Percentiles rank a stretch among this genome's conserved stretches.
Evolutionary conservation across 2,797 vertebrate species (phyloP).

Genomic region (Micrastur ruficollis): DNA sequence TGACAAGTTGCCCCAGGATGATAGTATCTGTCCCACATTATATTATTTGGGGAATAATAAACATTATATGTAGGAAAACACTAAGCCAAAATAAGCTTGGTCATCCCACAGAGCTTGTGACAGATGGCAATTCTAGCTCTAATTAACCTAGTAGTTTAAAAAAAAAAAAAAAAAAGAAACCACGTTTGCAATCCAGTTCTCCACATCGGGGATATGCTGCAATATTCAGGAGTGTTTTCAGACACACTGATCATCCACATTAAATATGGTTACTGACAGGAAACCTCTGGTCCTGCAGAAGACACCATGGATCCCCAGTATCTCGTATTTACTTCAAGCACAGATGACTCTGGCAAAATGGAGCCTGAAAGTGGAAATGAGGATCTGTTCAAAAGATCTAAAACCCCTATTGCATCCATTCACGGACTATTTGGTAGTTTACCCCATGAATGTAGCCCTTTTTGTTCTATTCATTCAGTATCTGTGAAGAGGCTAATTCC

Average conservation of each 20-base stretch:
- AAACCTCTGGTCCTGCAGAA: not conserved
- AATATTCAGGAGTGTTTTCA: not conserved
- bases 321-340: not conserved
- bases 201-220: not conserved
- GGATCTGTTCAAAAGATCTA: not conserved
- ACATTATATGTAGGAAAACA: slow-evolving; percentile 15
- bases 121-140: slow-evolving; percentile 23
- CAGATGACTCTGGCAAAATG: not conserved
- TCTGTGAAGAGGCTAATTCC: not conserved
- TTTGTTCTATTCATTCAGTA: not conserved
- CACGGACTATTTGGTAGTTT: not conserved
- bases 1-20: slow-evolving; percentile 1
- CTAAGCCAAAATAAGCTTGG: not conserved
- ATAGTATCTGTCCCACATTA: not conserved
- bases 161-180: not conserved
- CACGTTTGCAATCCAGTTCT: not conserved
- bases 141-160: slow-evolving; percentile 6
- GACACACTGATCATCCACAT: not conserved
- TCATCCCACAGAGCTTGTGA: slow-evolving; percentile 45
- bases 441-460: not conserved
- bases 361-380: not conserved
- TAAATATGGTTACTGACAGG: not conserved
- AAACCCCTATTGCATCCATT: not conserved
- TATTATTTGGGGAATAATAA: slow-evolving; percentile 51
- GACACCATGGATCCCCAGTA: not conserved